Percentiles rank a stretch among this genome's conserved stretches.
Conservation (phyloP, 2,797 vertebrate species). For the Chloroceryle amazona region DNA sequence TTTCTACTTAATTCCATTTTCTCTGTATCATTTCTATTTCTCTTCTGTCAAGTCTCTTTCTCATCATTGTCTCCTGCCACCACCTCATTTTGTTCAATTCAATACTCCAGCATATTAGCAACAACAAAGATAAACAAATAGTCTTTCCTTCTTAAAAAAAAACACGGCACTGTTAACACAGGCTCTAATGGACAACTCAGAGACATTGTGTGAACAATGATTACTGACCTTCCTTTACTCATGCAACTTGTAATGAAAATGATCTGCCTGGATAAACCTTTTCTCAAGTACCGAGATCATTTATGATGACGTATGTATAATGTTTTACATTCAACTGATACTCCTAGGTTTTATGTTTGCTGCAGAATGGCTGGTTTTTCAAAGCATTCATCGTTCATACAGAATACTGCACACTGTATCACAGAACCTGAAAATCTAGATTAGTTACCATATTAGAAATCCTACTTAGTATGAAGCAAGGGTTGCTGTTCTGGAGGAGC, state of each 20-base stretch:
- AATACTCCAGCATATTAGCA: not conserved
- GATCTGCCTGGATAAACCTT: accelerated
- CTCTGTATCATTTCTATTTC: not conserved
- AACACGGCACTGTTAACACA: not conserved
- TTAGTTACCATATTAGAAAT: not conserved
- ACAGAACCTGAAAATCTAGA: not conserved
- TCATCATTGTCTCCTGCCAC: not conserved
- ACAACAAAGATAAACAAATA: not conserved
- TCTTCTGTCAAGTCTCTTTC: not conserved
- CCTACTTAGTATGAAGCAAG: not conserved
- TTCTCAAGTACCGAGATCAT: not conserved
- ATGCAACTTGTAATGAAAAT: not conserved
- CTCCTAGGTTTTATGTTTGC: not conserved
- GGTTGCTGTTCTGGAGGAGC: not conserved
- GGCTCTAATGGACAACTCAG: not conserved
- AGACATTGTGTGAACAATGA: not conserved
- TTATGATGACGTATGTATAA: not conserved
- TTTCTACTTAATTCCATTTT: not conserved
- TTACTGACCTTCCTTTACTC: not conserved
- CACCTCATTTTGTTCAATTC: not conserved
- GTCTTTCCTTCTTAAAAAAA: not conserved
- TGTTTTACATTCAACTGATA: not conserved
- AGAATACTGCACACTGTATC: not conserved
- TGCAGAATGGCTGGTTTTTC: not conserved
- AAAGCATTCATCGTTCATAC: not conserved